These are phyloP conservation scores for Platichthys flesus DNA, from an alignment of 2,113 vertebrate species.

Conservation along the genomic window DNA sequence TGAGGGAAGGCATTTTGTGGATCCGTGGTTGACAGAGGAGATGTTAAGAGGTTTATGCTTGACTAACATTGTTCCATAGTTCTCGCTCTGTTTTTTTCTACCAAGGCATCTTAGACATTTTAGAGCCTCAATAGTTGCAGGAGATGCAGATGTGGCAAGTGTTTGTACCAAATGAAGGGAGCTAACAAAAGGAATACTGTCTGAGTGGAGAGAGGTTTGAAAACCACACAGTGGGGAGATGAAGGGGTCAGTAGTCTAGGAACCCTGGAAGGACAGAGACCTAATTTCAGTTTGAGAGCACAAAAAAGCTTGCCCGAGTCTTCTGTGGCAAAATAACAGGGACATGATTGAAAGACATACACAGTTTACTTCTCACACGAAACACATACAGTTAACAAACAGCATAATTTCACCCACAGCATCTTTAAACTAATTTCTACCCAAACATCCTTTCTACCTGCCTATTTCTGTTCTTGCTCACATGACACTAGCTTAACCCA, in stretches of 20 bases:
- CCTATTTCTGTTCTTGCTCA: background rate
- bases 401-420: too few relatives aligned
- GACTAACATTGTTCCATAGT: constrained; percentile 69
- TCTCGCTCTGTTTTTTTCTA: constrained; percentile 64
- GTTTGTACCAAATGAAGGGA: constrained; percentile 46
- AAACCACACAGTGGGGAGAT: constrained; percentile 54
- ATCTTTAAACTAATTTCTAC: background rate
- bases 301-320: constrained; percentile 11
- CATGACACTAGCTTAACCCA: background rate
- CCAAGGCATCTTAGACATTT: constrained; percentile 64
- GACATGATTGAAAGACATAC: too few relatives aligned
- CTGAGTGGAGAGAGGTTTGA: constrained; percentile 32
- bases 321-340: background rate
- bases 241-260: constrained; percentile 46
- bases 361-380: too few relatives aligned
- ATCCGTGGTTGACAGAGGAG: constrained; percentile 62
- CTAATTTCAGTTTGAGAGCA: constrained; percentile 26
- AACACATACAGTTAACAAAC: too few relatives aligned
- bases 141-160: constrained; percentile 62
- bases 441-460: background rate
- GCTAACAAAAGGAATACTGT: constrained; percentile 66
- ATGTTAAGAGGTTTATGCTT: constrained; percentile 69
- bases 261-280: constrained; percentile 41
- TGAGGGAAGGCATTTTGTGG: constrained; percentile 70
- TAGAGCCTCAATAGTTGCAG: constrained; percentile 56